Percentiles rank a stretch among this genome's conserved stretches.
Evolutionary conservation across 2,888 invertebrate genomes (phyloP).

Genomic region (Cantharis rufa): DNA sequence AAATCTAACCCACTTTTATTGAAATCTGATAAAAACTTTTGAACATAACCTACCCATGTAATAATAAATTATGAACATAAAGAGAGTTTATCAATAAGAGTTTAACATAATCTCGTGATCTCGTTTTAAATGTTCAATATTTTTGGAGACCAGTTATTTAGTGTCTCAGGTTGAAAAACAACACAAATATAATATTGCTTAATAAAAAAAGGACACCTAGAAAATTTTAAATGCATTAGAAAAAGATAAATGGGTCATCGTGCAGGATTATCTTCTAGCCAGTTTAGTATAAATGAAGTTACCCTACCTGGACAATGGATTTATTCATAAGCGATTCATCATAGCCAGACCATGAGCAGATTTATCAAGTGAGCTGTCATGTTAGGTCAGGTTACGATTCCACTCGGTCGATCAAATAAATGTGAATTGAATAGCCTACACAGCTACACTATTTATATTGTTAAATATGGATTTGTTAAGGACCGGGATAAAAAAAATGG

Average conservation of each 20-base stretch:
- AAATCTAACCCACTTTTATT: neutral
- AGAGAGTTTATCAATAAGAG: neutral
- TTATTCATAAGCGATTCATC: constrained; percentile 36
- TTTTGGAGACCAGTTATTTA: neutral
- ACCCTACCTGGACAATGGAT: constrained; percentile 29
- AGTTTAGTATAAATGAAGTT: constrained; percentile 22
- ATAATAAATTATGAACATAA: neutral
- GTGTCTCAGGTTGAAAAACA: neutral
- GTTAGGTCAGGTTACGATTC: constrained; percentile 37
- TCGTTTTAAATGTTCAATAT: neutral
- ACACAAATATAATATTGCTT: constrained; percentile 1
- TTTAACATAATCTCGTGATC: neutral
- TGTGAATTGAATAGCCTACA: constrained; percentile 19
- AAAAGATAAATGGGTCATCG: constrained; percentile 11
- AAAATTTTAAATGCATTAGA: constrained; percentile 1
- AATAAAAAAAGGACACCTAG: constrained; percentile 7
- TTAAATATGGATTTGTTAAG: constrained; percentile 12
- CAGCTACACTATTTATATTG: constrained; percentile 18
- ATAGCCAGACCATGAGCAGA: constrained; percentile 24
- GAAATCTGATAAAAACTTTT: neutral
- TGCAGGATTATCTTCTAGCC: constrained; percentile 8
- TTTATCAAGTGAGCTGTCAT: constrained; percentile 30
- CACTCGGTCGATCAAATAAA: constrained; percentile 31
- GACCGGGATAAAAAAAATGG: neutral
- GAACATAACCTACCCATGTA: neutral